These are phyloP conservation scores for Agrotis segetum DNA, from an alignment of 2,888 invertebrate genomes.

Conservation along the genomic window DNA sequence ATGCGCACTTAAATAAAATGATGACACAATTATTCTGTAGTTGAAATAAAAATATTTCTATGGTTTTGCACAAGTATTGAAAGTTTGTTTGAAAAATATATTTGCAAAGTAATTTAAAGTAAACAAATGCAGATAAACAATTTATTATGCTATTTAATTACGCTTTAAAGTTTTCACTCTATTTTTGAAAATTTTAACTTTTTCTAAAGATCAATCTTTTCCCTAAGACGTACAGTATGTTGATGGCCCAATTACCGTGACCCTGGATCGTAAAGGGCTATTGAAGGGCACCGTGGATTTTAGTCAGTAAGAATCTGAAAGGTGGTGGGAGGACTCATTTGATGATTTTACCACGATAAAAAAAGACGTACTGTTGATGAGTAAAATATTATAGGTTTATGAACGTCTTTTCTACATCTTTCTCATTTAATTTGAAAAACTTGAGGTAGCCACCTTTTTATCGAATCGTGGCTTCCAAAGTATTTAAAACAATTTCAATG, in stretches of 20 bases:
- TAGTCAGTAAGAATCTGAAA: too few species aligned
- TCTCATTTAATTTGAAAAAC: not conserved
- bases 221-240: too few species aligned
- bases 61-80: too few species aligned
- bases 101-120: too few species aligned
- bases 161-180: too few species aligned
- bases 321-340: too few species aligned
- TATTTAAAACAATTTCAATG: constrained; percentile 65
- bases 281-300: too few species aligned
- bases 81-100: too few species aligned
- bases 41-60: not conserved
- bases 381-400: not conserved
- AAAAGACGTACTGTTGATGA: too few species aligned
- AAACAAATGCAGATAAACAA: not conserved
- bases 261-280: too few species aligned
- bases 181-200: not conserved
- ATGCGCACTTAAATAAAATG: not conserved
- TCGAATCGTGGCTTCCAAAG: constrained; percentile 35
- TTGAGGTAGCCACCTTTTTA: constrained; percentile 16
- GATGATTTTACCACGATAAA: too few species aligned
- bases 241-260: too few species aligned
- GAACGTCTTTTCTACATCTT: not conserved
- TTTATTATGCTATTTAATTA: not conserved
- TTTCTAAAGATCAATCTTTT: not conserved
- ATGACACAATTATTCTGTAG: not conserved